Evolutionary conservation across 1,140 invertebrate genomes (phyloP).

Genomic region (Lordiphosa collinella): DNA sequence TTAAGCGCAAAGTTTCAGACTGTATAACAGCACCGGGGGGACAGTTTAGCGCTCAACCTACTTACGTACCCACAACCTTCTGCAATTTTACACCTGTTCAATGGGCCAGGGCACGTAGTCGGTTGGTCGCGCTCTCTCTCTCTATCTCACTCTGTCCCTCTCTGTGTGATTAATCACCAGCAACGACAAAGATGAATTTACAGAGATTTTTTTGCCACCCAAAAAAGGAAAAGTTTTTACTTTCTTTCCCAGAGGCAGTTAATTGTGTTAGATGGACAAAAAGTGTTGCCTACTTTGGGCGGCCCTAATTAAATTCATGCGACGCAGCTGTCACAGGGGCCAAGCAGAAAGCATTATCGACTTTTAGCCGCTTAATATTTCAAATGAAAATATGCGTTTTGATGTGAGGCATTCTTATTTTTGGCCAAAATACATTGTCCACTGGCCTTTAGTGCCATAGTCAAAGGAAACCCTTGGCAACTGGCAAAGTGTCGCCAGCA

Average conservation of each 20-base stretch:
- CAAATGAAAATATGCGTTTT: conserved; percentile 67
- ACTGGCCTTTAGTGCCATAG: background rate
- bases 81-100: conserved; percentile 62
- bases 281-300: conserved; percentile 58
- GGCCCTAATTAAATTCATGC: conserved; percentile 73
- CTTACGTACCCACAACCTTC: conserved; percentile 16
- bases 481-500: conserved; percentile 70
- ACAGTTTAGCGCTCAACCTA: conserved; percentile 48
- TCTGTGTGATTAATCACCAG: conserved; percentile 68
- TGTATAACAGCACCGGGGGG: conserved; percentile 54
- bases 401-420: conserved; percentile 35
- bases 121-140: background rate
- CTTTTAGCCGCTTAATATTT: conserved; percentile 73
- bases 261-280: conserved; percentile 71
- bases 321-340: conserved; percentile 54
- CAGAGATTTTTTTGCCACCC: conserved; percentile 57
- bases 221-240: conserved; percentile 55
- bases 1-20: conserved; percentile 68
- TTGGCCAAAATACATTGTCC: background rate
- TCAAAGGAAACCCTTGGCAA: conserved; percentile 74
- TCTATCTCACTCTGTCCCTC: conserved; percentile 4
- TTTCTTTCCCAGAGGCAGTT: conserved; percentile 44
- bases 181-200: conserved; percentile 75
- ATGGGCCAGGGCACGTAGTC: conserved; percentile 39
- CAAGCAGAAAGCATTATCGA: conserved; percentile 63